Evolutionary conservation across 1,140 invertebrate species (phyloP), one percentile per base, ranked within the genome.

Genomic region (Chionoecetes opilio): DNA sequence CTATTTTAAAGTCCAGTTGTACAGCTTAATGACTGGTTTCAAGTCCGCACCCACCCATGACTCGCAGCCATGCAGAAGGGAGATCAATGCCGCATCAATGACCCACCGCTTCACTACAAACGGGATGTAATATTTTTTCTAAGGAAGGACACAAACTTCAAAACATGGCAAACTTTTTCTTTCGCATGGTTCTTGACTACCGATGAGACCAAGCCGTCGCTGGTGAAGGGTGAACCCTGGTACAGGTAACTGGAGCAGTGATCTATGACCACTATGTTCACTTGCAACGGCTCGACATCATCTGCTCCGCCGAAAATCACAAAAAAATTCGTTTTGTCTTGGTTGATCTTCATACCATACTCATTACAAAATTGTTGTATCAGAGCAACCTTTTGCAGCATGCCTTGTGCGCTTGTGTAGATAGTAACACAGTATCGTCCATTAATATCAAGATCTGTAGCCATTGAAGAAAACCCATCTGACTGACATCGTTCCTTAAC

Each of bases 391-490:
- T 63, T 91, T 6, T 91, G n/a, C 1, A 8, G 14, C 38, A 89
- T 89, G 8, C 29, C n/a, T 75, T 91, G 2, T 31, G 8, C 8
- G 31, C 21, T 14, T n/a, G n/a, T 41, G 90, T 91, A 6, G 53
- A 82, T 32, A 63, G 35, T 14, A 91, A 32, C 6, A 91, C 53
- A 3, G 46, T 53, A n/a, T 75, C 90, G n/a, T 91, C 90, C 90
- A 91, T 91, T 14, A 91, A 14, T 1, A 91, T 35, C n/a, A 91
- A 31, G 6, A 34, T 82, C 26, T 91, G 90, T 31, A 91, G 34
- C 90, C 90, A 91, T 6, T 29, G 8, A 3, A 91, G 46, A n/a
- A 91, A 91, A 75, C 21, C 90, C 90, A 31, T 91, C 90, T 14
- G 5, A n/a, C 26, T 21, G 6, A 34, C 90, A 32, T 8, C 32